Evolutionary conservation across 2,113 vertebrate genomes (phyloP).

Genomic region (Vanacampus margaritifer): DNA sequence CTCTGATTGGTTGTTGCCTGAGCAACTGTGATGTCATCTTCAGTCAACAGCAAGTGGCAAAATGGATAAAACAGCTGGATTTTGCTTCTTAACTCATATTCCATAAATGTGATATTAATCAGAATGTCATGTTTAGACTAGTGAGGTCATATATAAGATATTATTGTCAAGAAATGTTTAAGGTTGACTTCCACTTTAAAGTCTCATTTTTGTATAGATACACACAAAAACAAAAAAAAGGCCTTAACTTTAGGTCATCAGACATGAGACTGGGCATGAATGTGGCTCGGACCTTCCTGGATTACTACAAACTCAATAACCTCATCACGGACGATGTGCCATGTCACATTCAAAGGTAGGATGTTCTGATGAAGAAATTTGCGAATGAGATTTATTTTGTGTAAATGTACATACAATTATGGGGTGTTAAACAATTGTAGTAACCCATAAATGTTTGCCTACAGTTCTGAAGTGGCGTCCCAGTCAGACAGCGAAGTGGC

Average conservation of each 20-base stretch:
- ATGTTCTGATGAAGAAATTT: too few relatives aligned
- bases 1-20: too few relatives aligned
- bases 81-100: too few relatives aligned
- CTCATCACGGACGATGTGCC: conserved; percentile 75
- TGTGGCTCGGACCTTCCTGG: conserved; percentile 91
- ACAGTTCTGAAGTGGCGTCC: conserved; percentile 49
- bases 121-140: too few relatives aligned
- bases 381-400: background rate
- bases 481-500: conserved; percentile 29
- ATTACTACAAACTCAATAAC: conserved; percentile 90
- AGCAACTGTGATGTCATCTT: too few relatives aligned
- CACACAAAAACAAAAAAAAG: conserved; percentile 4
- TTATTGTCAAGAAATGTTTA: too few relatives aligned
- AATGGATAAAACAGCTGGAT: too few relatives aligned
- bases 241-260: conserved; percentile 78
- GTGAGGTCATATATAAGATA: too few relatives aligned
- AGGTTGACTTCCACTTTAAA: too few relatives aligned
- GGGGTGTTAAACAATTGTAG: background rate
- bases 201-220: background rate
- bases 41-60: too few relatives aligned
- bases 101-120: too few relatives aligned
- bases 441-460: conserved; percentile 33
- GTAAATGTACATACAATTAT: background rate
- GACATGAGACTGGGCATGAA: conserved; percentile 96
- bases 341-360: conserved; percentile 70